These are phyloP conservation scores for Indicator maculatus DNA, from an alignment of 2,113 vertebrate species.

Conservation along the genomic window DNA sequence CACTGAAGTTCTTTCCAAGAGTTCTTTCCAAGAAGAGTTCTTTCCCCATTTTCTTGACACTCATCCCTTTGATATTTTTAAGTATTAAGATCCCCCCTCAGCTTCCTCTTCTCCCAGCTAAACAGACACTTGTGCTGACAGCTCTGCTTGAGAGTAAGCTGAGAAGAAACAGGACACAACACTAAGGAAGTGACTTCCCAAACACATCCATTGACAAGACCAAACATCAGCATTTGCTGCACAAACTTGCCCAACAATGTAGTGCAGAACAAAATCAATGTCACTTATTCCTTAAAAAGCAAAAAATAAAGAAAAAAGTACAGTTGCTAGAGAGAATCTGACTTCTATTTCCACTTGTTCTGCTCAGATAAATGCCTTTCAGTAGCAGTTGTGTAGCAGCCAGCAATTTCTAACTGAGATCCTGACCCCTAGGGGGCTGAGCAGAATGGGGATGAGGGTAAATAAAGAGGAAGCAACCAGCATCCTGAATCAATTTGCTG, in stretches of 20 bases:
- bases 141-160: background rate
- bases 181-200: background rate
- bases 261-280: background rate
- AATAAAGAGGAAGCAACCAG: background rate
- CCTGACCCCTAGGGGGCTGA: background rate
- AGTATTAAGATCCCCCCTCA: too few species aligned
- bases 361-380: background rate
- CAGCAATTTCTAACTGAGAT: background rate
- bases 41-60: too few species aligned
- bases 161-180: background rate
- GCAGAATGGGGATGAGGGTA: background rate
- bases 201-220: background rate
- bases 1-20: too few species aligned
- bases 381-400: background rate
- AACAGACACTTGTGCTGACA: too few species aligned
- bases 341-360: background rate
- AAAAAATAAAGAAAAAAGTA: too few species aligned
- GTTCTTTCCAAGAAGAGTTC: too few species aligned
- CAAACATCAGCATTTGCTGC: background rate
- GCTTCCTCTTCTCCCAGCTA: too few species aligned
- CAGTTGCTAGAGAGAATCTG: background rate
- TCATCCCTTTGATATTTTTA: too few species aligned
- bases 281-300: background rate
- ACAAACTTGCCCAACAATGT: background rate
- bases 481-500: background rate